Evolutionary conservation across 2,888 invertebrate species (phyloP).

Genomic region (Temnothorax unifasciatus): DNA sequence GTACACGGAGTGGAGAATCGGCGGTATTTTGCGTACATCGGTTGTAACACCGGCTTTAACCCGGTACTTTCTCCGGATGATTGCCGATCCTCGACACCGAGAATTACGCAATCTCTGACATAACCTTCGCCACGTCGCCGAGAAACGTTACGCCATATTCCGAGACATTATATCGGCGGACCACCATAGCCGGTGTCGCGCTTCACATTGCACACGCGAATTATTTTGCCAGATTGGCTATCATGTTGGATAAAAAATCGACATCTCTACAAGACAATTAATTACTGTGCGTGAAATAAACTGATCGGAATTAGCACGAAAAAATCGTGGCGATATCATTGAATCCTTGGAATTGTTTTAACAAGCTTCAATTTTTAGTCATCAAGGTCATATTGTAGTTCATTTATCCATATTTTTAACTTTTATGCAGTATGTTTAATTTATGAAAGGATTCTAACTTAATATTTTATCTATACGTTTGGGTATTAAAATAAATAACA

Average conservation of each 20-base stretch:
- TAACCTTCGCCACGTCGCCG: slow-evolving; percentile 85
- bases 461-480: not conserved
- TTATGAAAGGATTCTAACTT: not conserved
- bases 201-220: not conserved
- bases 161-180: slow-evolving; percentile 64
- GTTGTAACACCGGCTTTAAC: slow-evolving; percentile 62
- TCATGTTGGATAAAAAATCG: not conserved
- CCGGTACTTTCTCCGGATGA: slow-evolving; percentile 74
- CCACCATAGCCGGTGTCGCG: slow-evolving; percentile 15
- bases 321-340: not conserved
- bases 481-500: not conserved
- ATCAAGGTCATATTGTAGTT: not conserved
- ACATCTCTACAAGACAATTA: not conserved
- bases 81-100: slow-evolving; percentile 68
- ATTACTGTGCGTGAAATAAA: not conserved
- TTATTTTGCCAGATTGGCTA: not conserved
- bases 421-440: not conserved
- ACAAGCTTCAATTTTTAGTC: not conserved
- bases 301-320: not conserved
- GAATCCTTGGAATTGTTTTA: not conserved
- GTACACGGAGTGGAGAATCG: slow-evolving; percentile 39
- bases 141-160: slow-evolving; percentile 73
- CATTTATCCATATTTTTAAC: not conserved
- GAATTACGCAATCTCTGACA: slow-evolving; percentile 85
- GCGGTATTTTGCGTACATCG: slow-evolving; percentile 38